These are phyloP conservation scores for Apus apus DNA, from an alignment of 2,113 vertebrate genomes.

Conservation along the genomic window DNA sequence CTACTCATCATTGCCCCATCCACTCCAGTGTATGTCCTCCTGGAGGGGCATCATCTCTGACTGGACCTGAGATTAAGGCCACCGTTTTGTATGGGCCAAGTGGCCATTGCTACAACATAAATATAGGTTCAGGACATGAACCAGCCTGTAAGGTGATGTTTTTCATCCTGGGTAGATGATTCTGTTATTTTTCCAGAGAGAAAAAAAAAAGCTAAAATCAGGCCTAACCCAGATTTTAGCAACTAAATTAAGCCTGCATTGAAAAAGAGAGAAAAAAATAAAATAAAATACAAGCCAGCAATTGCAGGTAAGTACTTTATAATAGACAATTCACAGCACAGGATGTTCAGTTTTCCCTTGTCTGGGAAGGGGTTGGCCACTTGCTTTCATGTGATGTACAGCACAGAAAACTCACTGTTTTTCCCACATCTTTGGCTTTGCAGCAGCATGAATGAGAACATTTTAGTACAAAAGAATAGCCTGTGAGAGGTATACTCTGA, in stretches of 20 bases:
- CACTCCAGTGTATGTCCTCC: accelerated
- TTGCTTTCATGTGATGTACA: accelerated
- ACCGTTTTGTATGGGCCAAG: not conserved
- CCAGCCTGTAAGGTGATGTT: not conserved
- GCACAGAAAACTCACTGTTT: not conserved
- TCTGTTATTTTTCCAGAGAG: not conserved
- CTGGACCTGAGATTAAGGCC: not conserved
- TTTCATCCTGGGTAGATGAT: not conserved
- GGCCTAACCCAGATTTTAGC: not conserved
- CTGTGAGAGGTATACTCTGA: not conserved
- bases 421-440: not conserved
- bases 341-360: not conserved
- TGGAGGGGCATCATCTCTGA: not conserved
- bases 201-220: not conserved
- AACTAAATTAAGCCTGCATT: not conserved
- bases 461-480: not conserved
- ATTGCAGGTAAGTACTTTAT: not conserved
- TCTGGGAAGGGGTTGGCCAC: not conserved
- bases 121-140: not conserved
- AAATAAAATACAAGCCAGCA: not conserved
- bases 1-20: accelerated
- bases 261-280: accelerated
- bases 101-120: not conserved
- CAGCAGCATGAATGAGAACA: not conserved
- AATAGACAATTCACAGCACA: not conserved